phyloP scores from a whole-genome alignment of 35 echinoderm and acorn worm genomes.

The Apostichopus parvimensis region DNA sequence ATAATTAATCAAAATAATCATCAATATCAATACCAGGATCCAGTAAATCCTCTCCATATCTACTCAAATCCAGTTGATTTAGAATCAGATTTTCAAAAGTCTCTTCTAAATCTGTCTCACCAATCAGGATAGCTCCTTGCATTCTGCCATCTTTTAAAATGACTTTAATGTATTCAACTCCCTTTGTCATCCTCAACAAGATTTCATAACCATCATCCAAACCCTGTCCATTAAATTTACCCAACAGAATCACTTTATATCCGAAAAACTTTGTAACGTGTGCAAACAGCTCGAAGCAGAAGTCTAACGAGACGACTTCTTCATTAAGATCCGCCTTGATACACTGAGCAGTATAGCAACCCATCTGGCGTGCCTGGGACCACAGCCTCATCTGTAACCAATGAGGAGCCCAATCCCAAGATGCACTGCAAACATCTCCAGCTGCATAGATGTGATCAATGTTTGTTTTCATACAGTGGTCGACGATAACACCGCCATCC shows the following conservation, averaged over 20 bases:
- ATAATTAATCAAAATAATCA: slow-evolving; percentile 95
- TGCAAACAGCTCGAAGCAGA: slow-evolving; percentile 95
- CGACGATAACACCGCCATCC: slow-evolving; percentile 84
- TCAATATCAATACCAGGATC: slow-evolving; percentile 98
- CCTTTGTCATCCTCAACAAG: slow-evolving; percentile 80
- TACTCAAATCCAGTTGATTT: slow-evolving; percentile 82
- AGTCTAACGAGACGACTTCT: slow-evolving; percentile 72
- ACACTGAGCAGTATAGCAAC: slow-evolving; percentile 88
- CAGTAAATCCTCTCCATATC: slow-evolving; percentile 86
- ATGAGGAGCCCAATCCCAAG: slow-evolving; percentile 86
- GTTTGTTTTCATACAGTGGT: slow-evolving; percentile 93
- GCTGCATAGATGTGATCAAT: slow-evolving; percentile 87
- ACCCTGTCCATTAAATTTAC: slow-evolving; percentile 88
- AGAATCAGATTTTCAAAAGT: slow-evolving; percentile 99
- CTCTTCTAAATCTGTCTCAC: slow-evolving; percentile 96
- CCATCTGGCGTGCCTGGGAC: slow-evolving; percentile 98
- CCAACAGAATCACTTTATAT: slow-evolving; percentile 89
- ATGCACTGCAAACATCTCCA: slow-evolving; percentile 92
- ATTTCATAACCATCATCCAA: slow-evolving; percentile 76
- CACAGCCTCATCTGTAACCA: slow-evolving; percentile 97
- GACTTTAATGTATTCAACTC: slow-evolving; percentile 84
- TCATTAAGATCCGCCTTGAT: slow-evolving; percentile 66
- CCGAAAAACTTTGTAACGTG: slow-evolving; percentile 93
- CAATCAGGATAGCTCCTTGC: slow-evolving; percentile 93
- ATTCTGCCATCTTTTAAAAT: slow-evolving; percentile 80